phyloP scores from a whole-genome alignment of 2,113 vertebrate genomes.

The Poeciliopsis prolifica region DNA sequence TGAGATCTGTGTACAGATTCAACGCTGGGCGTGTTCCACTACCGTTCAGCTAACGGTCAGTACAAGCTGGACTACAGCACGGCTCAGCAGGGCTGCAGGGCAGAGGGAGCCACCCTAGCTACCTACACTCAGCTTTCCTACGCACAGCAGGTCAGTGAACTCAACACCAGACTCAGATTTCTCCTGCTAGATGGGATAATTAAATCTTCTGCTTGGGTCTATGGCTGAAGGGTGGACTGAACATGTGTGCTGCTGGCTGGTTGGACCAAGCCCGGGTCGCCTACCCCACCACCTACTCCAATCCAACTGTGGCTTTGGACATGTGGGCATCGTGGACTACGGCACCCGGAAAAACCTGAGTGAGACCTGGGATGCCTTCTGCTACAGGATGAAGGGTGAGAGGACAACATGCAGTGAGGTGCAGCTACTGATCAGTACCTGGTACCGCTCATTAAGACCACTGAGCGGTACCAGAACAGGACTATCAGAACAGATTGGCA shows the following conservation, averaged over 20 bases:
- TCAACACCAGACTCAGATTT: background rate
- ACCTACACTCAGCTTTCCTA: constrained; percentile 89
- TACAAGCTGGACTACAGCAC: constrained; percentile 86
- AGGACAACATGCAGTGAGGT: background rate
- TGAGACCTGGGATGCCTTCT: constrained; percentile 93
- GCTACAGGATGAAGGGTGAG: constrained; percentile 91
- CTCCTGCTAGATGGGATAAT: too few species aligned
- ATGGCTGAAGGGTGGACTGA: constrained; percentile 82
- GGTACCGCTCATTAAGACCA: background rate
- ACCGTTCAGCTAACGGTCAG: constrained; percentile 80
- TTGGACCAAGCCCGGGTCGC: constrained; percentile 81
- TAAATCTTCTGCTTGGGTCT: background rate
- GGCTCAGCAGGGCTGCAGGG: constrained; percentile 81
- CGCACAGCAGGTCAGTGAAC: constrained; percentile 86
- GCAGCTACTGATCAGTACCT: background rate
- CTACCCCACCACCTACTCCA: constrained; percentile 89
- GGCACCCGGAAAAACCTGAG: constrained; percentile 82
- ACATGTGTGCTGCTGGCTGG: constrained; percentile 91
- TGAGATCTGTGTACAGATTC: constrained; percentile 75
- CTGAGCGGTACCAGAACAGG: too few species aligned
- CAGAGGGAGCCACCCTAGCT: constrained; percentile 80
- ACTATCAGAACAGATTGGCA: background rate
- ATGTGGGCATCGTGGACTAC: constrained; percentile 92
- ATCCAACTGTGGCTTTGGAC: constrained; percentile 85
- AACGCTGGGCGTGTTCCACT: constrained; percentile 88